Base-by-base conservation (phyloP, 2,888 invertebrate species). In the Hermodice carunculata region DNA sequence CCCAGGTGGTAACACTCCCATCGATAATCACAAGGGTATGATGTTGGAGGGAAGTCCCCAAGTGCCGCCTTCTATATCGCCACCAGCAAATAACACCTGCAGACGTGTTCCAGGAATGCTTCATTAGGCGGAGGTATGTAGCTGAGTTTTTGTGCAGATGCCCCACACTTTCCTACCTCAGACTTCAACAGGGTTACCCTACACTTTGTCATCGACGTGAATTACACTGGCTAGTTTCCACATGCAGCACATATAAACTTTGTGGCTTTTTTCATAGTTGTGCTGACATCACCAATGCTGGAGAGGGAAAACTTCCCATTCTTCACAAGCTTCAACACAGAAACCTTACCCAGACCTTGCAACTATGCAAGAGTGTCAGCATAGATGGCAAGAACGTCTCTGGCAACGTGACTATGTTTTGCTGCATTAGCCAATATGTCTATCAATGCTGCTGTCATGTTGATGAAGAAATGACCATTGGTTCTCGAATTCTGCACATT, bases 391-490 rank as follows among this genome's bases (percentile, higher is more conserved):
- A 42, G 43, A 37, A 56, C 26, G 28, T n/a, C n/a, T n/a, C n/a
- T n/a, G n/a, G n/a, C n/a, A 24, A 56, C 42, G 43, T 24, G 42
- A 40, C 43, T 61, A 24, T 61, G 43, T 44, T 17, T 31, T 56
- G n/a, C 43, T 42, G 58, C 57, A 32, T 46, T 63, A 32, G 44
- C 46, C 29, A 46, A 22, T 24, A 60, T 63, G 26, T 60, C 63
- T 14, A 44, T 17, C 28, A 44, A 22, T n/a, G 57, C 46, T 48
- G 34, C n/a, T 31, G 46, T 32, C 32, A 34, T 29, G 60, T 58
- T 48, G 58, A 37, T 48, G 57, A 43, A 29, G 56, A 44, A 31
- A 63, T 63, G 57, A 63, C 60, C 63, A 63, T 46, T 44, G 57
- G 46, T 22, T 14, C 57, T 31, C 22, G n/a, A 29, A 24, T 29